These are phyloP conservation scores for Pachycephus smyrnensis DNA, from an alignment of 2,888 invertebrate genomes.

Conservation along the genomic window DNA sequence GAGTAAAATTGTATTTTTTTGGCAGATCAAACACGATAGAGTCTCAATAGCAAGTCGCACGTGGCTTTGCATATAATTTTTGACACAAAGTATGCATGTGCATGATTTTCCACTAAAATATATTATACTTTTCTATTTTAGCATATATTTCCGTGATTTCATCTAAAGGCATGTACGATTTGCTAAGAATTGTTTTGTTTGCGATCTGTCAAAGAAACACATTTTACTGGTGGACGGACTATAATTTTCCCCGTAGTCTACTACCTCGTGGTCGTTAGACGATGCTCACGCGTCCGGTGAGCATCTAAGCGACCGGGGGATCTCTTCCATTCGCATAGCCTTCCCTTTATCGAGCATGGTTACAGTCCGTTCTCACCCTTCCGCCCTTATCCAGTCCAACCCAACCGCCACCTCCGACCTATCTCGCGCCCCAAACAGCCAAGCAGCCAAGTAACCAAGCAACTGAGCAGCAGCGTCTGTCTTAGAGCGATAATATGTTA, in stretches of 20 bases:
- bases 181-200: neutral
- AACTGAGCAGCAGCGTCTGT: slow-evolving; percentile 35
- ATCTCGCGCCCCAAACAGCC: neutral
- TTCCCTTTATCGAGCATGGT: neutral
- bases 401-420: neutral
- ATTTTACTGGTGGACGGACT: neutral
- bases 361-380: neutral
- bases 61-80: too few relatives aligned
- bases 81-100: too few relatives aligned
- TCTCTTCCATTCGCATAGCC: neutral
- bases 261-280: too few relatives aligned
- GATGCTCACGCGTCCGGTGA: too few relatives aligned
- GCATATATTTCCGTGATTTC: neutral
- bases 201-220: neutral
- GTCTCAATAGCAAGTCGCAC: neutral
- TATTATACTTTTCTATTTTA: neutral
- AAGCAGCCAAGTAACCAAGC: neutral
- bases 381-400: neutral
- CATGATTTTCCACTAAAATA: neutral
- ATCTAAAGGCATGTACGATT: too few relatives aligned
- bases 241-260: neutral
- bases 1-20: neutral
- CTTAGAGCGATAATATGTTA: slow-evolving; percentile 58
- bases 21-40: neutral
- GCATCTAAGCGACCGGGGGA: too few relatives aligned